Percentiles rank a stretch among this genome's conserved stretches.
These are phyloP conservation scores for Allophyes oxyacanthae DNA, from an alignment of 2,888 invertebrate genomes.

Conservation along the genomic window DNA sequence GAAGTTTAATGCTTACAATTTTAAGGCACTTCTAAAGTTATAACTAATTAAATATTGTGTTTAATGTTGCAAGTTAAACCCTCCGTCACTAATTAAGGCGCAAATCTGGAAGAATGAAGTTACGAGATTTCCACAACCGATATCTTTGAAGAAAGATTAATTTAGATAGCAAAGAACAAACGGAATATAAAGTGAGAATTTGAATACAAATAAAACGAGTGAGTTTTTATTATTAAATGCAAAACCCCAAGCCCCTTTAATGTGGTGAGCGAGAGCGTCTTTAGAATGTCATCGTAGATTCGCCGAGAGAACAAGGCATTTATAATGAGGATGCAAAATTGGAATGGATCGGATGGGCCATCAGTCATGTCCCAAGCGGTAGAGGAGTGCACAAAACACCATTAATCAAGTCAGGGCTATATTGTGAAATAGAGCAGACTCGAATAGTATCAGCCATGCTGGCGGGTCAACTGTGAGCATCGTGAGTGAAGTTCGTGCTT, in stretches of 20 bases:
- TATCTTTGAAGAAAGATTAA: not conserved
- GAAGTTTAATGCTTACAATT: slow-evolving; percentile 37
- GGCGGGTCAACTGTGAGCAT: slow-evolving; percentile 33
- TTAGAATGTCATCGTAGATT: not conserved
- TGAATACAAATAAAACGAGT: slow-evolving; percentile 1
- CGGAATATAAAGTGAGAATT: not conserved
- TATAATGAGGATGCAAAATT: slow-evolving; percentile 19
- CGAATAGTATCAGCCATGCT: slow-evolving; percentile 11
- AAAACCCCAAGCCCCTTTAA: not conserved
- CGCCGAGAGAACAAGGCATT: slow-evolving; percentile 7
- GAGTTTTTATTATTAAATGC: slow-evolving; percentile 9
- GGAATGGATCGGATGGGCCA: slow-evolving; percentile 10
- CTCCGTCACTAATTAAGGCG: slow-evolving; percentile 12
- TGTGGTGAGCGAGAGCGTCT: not conserved
- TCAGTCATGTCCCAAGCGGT: slow-evolving; percentile 17
- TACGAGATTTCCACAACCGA: slow-evolving; percentile 16
- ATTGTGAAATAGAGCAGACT: slow-evolving; percentile 19
- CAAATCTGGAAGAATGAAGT: slow-evolving; percentile 13
- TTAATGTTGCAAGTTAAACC: slow-evolving; percentile 27
- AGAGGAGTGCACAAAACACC: slow-evolving; percentile 22
- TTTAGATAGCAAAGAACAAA: not conserved
- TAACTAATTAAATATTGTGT: slow-evolving; percentile 42
- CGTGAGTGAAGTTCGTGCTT: slow-evolving; percentile 16
- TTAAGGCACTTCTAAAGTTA: slow-evolving; percentile 22
- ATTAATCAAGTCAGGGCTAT: slow-evolving; percentile 24